Evolutionary conservation across 1,140 invertebrate genomes (phyloP).

Genomic region (Probaryconus sp.): DNA sequence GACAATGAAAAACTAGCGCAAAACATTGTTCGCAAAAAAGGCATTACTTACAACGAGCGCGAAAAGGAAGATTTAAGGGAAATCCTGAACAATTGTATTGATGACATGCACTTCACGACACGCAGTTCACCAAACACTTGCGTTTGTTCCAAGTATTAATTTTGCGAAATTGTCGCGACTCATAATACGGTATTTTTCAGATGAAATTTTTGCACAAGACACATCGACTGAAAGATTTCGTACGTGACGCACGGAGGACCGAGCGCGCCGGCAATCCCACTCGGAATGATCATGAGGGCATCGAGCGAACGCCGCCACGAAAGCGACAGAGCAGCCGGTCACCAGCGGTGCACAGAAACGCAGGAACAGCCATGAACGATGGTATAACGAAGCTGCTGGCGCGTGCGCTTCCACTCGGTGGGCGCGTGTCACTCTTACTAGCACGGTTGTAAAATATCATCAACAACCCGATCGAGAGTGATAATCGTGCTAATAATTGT

Average conservation of each 20-base stretch:
- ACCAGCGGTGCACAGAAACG: slow-evolving; percentile 29
- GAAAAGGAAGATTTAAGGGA: too few species aligned
- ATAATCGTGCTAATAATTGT: slow-evolving; percentile 45
- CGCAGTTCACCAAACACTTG: too few species aligned
- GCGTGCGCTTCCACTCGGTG: slow-evolving; percentile 56
- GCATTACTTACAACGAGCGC: too few species aligned
- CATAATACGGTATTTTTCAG: too few species aligned
- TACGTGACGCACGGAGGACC: slow-evolving; percentile 53
- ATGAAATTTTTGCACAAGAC: too few species aligned
- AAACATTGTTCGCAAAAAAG: too few species aligned
- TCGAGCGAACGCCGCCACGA: slow-evolving; percentile 55
- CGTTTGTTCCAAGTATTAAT: too few species aligned
- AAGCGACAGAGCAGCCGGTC: slow-evolving; percentile 39
- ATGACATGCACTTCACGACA: too few species aligned
- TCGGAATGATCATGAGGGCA: slow-evolving; percentile 70
- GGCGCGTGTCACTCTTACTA: slow-evolving; percentile 58
- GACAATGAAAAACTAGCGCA: too few species aligned
- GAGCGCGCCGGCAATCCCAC: slow-evolving; percentile 69
- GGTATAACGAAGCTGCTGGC: slow-evolving; percentile 56
- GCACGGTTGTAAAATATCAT: slow-evolving; percentile 51
- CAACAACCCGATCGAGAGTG: slow-evolving; percentile 28
- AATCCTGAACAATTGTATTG: too few species aligned
- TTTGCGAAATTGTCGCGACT: too few species aligned
- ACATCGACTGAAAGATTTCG: too few species aligned
- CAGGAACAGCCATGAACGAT: slow-evolving; percentile 48